These are phyloP conservation scores for Drosophila nikananu DNA, from an alignment of 1,140 invertebrate species.

Conservation along the genomic window DNA sequence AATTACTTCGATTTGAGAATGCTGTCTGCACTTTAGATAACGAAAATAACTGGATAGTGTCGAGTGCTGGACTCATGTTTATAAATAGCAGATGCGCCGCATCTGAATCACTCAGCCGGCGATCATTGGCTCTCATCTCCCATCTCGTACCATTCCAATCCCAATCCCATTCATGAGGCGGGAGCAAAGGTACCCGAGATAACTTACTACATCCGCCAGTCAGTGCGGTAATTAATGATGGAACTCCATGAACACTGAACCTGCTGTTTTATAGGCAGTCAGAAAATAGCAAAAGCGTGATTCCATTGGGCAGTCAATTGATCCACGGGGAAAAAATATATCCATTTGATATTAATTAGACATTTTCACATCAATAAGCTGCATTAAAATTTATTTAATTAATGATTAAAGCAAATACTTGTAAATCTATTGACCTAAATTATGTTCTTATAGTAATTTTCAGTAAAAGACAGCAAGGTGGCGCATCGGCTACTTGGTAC, in stretches of 20 bases:
- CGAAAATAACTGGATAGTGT: conserved; percentile 63
- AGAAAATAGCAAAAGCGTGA: conserved; percentile 71
- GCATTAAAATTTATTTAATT: conserved; percentile 2
- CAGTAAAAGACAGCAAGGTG: background rate
- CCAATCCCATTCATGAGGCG: conserved; percentile 62
- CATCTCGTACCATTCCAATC: background rate
- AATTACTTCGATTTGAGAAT: conserved; percentile 71
- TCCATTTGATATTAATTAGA: background rate
- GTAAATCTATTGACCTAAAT: background rate
- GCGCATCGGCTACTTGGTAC: background rate
- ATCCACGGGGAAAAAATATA: background rate
- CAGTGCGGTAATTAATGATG: conserved; percentile 72
- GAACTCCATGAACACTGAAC: conserved; percentile 24
- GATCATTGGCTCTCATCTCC: conserved; percentile 27
- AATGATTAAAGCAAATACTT: background rate
- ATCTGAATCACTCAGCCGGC: conserved; percentile 63
- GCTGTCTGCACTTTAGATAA: conserved; percentile 77
- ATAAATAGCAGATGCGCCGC: conserved; percentile 76
- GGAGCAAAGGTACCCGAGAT: conserved; percentile 73
- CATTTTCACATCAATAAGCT: background rate
- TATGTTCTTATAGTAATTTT: background rate
- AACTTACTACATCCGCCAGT: conserved; percentile 64
- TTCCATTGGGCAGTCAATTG: conserved; percentile 70
- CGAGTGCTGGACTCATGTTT: conserved; percentile 58
- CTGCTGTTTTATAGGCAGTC: conserved; percentile 2